These are phyloP conservation scores for Hepsetus odoe DNA, from an alignment of 2,113 vertebrate genomes.

Conservation along the genomic window DNA sequence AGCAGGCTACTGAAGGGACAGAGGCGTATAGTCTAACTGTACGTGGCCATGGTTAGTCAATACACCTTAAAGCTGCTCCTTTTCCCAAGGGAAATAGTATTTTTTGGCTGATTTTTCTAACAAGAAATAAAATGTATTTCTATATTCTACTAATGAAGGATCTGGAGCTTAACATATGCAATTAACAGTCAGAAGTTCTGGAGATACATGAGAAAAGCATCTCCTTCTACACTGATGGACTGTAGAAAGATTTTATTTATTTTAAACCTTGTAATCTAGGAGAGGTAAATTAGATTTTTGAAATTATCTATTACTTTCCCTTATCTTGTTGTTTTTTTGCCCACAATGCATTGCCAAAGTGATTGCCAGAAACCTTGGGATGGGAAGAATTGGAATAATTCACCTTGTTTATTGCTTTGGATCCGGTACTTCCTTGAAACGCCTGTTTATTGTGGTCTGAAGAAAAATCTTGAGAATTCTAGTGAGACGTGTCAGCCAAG, in stretches of 20 bases:
- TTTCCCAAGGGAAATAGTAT: too few relatives aligned
- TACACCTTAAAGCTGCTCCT: neutral
- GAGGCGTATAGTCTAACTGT: conserved; percentile 50
- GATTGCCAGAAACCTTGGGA: neutral
- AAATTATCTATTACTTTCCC: too few relatives aligned
- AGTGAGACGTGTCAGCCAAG: conserved; percentile 22
- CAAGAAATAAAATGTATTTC: too few relatives aligned
- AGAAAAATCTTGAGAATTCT: conserved; percentile 40
- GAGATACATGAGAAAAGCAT: neutral
- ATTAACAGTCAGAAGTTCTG: neutral
- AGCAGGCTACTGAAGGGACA: conserved; percentile 47
- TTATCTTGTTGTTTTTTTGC: too few relatives aligned
- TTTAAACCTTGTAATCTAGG: too few relatives aligned
- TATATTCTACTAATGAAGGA: neutral
- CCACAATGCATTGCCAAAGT: too few relatives aligned
- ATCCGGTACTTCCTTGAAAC: neutral
- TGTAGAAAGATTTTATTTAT: neutral
- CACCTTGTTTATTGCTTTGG: conserved; percentile 6
- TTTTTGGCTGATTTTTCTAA: too few relatives aligned
- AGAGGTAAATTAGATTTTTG: too few relatives aligned
- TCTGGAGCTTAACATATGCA: neutral
- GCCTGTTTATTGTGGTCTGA: conserved; percentile 43
- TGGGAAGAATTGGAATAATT: neutral
- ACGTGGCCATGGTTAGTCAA: conserved; percentile 18
- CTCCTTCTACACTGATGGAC: too few relatives aligned